phyloP scores from a whole-genome alignment of 1,140 invertebrate genomes.

The Triops cancriformis region DNA sequence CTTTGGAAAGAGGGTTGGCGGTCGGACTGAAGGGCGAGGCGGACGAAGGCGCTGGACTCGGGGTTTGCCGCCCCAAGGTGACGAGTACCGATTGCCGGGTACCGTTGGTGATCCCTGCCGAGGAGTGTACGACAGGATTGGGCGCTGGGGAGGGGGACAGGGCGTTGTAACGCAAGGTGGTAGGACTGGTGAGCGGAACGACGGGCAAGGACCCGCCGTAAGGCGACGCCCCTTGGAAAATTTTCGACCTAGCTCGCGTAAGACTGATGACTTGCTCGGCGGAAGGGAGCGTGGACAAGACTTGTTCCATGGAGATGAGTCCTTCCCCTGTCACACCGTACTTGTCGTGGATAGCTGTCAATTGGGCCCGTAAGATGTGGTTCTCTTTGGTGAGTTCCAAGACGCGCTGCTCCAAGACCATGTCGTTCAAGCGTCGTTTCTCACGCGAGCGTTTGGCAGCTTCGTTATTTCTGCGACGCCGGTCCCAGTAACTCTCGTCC shows the following conservation, averaged over 20 bases:
- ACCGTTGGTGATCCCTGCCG: conserved; percentile 16
- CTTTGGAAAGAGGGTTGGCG: not conserved
- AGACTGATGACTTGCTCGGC: conserved; percentile 72
- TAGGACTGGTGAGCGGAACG: not conserved
- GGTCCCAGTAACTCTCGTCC: conserved; percentile 95
- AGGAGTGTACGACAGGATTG: not conserved
- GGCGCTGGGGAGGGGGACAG: not conserved
- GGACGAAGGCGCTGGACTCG: conserved; percentile 8
- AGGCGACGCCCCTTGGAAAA: not conserved
- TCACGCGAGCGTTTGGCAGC: conserved; percentile 88
- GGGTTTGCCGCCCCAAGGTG: conserved; percentile 19
- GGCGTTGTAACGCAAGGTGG: not conserved
- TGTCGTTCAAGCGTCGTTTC: conserved; percentile 91
- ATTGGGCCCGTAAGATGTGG: conserved; percentile 80
- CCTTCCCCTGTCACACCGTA: conserved; percentile 81
- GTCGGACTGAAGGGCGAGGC: not conserved
- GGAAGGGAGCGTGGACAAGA: conserved; percentile 68
- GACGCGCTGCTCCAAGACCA: conserved; percentile 89
- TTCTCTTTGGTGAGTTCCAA: conserved; percentile 92
- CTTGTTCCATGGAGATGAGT: conserved; percentile 76
- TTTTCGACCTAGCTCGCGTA: conserved; percentile 38
- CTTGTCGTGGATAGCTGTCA: conserved; percentile 86
- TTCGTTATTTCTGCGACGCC: conserved; percentile 88
- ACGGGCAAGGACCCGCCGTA: not conserved
- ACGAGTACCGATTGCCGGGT: conserved; percentile 29